Evolutionary conservation across 2,888 invertebrate genomes (phyloP), one percentile per base, ranked within the genome.

Genomic region (Idaea aversata): DNA sequence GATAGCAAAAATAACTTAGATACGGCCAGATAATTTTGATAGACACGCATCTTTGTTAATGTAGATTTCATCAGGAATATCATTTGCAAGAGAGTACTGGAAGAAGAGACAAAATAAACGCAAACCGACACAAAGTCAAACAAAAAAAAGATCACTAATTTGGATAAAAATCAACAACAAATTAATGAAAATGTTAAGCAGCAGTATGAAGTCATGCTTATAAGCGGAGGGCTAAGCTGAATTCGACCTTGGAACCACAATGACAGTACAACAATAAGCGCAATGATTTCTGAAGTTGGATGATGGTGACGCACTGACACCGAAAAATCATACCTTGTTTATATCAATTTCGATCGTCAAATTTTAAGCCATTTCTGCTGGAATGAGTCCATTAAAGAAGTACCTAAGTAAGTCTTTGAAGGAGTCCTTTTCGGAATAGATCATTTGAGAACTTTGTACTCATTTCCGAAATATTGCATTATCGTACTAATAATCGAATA

Each of bases 131-230:
- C 13, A 47, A 47, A 47, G 47, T 10, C 7, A 13, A 47, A 47
- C 7, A 47, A 47, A 47, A 47, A 4, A 47, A 47, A 4, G 47
- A 47, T 47, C 36, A 36, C 13, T 47, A 7, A 10, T 47, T 47
- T 47, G 47, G 58, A 69, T 65, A 70, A 70, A 69, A 69, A 70
- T 64, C 61, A 13, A 47, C 13, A 7, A 70, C 65, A 70, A 81
- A 81, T 83, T 76, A 82, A 77, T 70, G 65, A 75, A 79, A 78
- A 78, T 79, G 47, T 47, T 47, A 13, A 47, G 47, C 13, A 36
- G 5, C 36, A 7, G 69, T 71, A 76, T 84, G 84, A 84, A 79
- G 78, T 83, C 84, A 83, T 80, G 75, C 80, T 79, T 82, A 80
- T 79, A 77, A 73, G 74, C 74, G 75, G 75, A 69, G 61, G 68